Conservation (phyloP, 1,140 invertebrate genomes). For the Luehdorfia chinensis region DNA sequence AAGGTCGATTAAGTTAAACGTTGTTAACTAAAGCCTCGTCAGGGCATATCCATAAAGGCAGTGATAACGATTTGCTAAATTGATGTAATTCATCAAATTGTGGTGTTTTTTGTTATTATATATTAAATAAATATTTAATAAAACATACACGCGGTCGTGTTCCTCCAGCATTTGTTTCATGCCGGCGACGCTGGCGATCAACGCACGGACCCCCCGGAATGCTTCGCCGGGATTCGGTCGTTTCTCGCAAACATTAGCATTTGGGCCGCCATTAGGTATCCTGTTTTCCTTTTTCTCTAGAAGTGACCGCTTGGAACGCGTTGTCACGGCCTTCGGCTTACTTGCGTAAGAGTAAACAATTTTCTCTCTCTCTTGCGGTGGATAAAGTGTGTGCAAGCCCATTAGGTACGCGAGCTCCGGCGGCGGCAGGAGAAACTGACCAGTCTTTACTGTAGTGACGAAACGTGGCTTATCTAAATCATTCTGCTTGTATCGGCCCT, state of each 20-base stretch:
- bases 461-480: constrained; percentile 77
- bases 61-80: no score
- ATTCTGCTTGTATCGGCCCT: constrained; percentile 27
- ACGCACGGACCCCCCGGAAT: constrained; percentile 46
- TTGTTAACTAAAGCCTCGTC: no score
- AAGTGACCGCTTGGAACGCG: constrained; percentile 34
- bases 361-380: constrained; percentile 49
- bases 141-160: constrained; percentile 32
- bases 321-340: constrained; percentile 74
- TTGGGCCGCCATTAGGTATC: constrained; percentile 37
- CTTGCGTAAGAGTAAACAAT: constrained; percentile 80
- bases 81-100: no score
- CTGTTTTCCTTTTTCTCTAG: constrained; percentile 27
- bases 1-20: no score
- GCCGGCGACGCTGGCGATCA: constrained; percentile 50
- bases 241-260: neutral
- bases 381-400: constrained; percentile 75
- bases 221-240: constrained; percentile 24
- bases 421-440: constrained; percentile 87
- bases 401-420: constrained; percentile 83
- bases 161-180: constrained; percentile 33
- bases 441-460: constrained; percentile 87
- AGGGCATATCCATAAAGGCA: no score
- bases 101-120: no score
- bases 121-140: no score